These are phyloP conservation scores for Montipora efflorescens DNA, from an alignment of 64 coral and sea anemone species.

Conservation along the genomic window DNA sequence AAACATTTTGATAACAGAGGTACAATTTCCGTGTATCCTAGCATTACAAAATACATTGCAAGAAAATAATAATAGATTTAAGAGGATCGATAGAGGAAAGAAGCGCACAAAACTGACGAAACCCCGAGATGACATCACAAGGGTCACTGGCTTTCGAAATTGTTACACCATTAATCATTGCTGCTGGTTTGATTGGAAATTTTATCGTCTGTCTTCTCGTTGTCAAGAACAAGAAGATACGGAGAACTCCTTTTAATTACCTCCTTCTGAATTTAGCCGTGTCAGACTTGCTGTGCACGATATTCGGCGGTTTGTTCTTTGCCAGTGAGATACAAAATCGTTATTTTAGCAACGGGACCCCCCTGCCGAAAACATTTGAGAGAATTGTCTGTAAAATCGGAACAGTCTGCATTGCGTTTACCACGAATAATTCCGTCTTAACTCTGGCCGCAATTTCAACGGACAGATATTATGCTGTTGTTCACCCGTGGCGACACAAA, in stretches of 20 bases:
- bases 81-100: neutral
- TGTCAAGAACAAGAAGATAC: conserved; percentile 21
- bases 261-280: conserved; percentile 42
- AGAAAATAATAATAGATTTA: no score
- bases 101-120: neutral
- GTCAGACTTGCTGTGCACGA: conserved; percentile 20
- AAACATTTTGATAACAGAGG: neutral
- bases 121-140: neutral
- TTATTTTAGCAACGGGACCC: neutral
- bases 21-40: neutral
- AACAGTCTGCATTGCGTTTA: neutral
- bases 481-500: conserved; percentile 33
- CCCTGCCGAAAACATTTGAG: neutral
- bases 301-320: neutral
- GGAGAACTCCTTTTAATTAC: conserved; percentile 30
- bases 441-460: conserved; percentile 35
- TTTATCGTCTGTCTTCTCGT: conserved; percentile 4
- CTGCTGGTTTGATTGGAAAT: conserved; percentile 18
- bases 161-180: conserved; percentile 2
- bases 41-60: neutral
- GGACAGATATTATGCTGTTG: conserved; percentile 34
- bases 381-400: conserved; percentile 11
- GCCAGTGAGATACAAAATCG: conserved; percentile 16
- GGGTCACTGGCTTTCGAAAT: neutral
- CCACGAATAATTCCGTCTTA: conserved; percentile 9